Conservation (phyloP, 1,140 invertebrate species). For the Drosophila rhopaloa region DNA sequence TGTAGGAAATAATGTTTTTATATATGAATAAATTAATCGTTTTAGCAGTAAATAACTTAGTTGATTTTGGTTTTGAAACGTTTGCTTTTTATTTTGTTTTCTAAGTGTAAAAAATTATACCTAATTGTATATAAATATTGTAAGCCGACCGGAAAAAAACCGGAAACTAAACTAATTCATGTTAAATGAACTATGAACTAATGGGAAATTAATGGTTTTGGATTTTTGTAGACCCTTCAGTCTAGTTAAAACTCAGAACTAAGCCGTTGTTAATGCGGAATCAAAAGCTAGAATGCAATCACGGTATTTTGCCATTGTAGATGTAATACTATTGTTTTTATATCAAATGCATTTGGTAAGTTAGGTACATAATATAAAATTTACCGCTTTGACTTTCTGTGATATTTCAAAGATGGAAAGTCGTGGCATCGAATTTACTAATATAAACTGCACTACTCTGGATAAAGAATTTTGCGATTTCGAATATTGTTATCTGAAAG, state of each 20-base stretch:
- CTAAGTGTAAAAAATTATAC: neutral
- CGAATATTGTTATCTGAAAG: constrained; percentile 23
- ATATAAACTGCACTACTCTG: constrained; percentile 12
- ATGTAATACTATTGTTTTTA: neutral
- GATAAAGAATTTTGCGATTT: neutral
- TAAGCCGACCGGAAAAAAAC: too few relatives aligned
- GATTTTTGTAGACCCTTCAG: neutral
- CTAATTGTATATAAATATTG: neutral
- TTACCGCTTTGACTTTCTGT: too few relatives aligned
- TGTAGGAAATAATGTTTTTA: constrained; percentile 52
- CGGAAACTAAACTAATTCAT: too few relatives aligned
- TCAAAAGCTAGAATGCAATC: neutral
- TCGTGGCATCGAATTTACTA: constrained; percentile 14
- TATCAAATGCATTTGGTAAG: constrained; percentile 5
- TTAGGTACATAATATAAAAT: too few relatives aligned
- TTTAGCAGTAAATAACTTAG: constrained; percentile 53
- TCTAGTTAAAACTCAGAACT: neutral
- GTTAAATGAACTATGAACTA: neutral
- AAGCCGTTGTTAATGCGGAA: neutral
- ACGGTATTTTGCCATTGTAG: neutral
- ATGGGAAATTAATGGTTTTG: neutral
- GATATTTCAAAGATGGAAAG: neutral
- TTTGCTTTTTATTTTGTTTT: neutral
- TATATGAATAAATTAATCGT: constrained; percentile 72
- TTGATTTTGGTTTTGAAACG: neutral